Base-by-base conservation (phyloP, 1,140 invertebrate species). In the Drosophila azteca region DNA sequence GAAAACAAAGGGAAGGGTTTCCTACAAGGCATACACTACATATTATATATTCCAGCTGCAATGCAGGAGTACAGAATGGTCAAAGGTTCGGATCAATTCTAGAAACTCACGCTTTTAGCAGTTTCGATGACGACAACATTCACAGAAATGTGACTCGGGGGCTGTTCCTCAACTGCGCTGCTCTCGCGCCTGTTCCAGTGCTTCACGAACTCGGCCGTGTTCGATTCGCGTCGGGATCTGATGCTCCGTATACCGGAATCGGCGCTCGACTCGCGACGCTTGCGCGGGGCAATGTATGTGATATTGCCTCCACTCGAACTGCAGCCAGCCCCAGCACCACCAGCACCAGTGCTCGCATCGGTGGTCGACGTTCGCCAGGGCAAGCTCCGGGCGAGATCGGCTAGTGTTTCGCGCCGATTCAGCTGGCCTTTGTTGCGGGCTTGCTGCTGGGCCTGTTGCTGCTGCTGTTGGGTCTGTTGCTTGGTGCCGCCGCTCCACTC, bases 171-270 rank as follows among this genome's bases (percentile, higher is more conserved):
- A 91, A 91, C 26, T 83, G 92, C 55, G 80, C 92, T 60, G 92
- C 93, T 65, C 79, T 54, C 93, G 93, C 95, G 68, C 1, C 94
- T 92, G 59, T 94, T 94, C 95, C 95, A 96, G 17, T 95, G 92
- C 54, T 93, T 94, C 0, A 95, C 95, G 48, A 96, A 93, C 72
- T 97, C 94, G 93, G 84, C 96, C 93, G 78, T 96, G 95, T 93
- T 93, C 5, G 95, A 96, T 68, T 96, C 95, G 13, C 95, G 93
- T 8, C 95, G 93, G 2, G 94, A 94, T 74, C 95, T 95, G 91
- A 95, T 94, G 66, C 95, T 96, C 72, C 95, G 95, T 53, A 96
- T 95, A n/a, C 96, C 95, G 0, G 95, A 96, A 90, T 97, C 96
- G 15, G 96, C 96, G 17, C 95, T 96, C 15, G 96, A 97, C 75